These are phyloP conservation scores for Bettongia penicillata DNA, from an alignment of 2,113 vertebrate genomes.

Conservation along the genomic window DNA sequence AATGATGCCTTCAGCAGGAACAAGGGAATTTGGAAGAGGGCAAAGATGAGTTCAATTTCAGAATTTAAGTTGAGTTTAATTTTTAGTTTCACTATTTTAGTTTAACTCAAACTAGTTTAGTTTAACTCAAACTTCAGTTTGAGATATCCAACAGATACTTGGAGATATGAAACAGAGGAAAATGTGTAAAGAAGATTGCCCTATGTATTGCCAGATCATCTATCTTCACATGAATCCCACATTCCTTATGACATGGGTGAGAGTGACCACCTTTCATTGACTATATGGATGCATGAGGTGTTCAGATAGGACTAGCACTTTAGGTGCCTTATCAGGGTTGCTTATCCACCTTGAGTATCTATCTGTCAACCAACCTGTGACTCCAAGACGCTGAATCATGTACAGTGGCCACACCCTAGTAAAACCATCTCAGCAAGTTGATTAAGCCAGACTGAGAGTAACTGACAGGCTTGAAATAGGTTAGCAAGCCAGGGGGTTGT, in stretches of 20 bases:
- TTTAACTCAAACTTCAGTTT: too few relatives aligned
- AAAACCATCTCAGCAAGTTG: not conserved
- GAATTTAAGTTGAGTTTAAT: not conserved
- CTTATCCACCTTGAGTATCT: not conserved
- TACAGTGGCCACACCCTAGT: not conserved
- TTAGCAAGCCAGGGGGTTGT: not conserved
- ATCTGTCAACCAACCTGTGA: not conserved
- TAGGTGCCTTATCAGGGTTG: not conserved
- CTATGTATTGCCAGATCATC: not conserved
- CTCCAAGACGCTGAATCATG: not conserved
- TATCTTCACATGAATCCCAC: not conserved
- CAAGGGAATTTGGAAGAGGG: not conserved
- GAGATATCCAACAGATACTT: not conserved
- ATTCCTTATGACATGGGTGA: not conserved
- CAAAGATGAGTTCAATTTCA: not conserved
- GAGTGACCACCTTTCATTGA: not conserved
- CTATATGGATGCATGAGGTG: not conserved
- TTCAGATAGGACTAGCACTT: too few relatives aligned
- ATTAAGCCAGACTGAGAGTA: not conserved
- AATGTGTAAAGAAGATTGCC: not conserved
- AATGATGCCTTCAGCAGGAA: not conserved
- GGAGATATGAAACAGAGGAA: not conserved
- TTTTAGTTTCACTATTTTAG: not conserved
- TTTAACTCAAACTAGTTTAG: too few relatives aligned
- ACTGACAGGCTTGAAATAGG: not conserved